Percentiles rank a stretch among this genome's conserved stretches.
phyloP scores from a whole-genome alignment of 2,888 invertebrate species.

The Ferrisia virgata region DNA sequence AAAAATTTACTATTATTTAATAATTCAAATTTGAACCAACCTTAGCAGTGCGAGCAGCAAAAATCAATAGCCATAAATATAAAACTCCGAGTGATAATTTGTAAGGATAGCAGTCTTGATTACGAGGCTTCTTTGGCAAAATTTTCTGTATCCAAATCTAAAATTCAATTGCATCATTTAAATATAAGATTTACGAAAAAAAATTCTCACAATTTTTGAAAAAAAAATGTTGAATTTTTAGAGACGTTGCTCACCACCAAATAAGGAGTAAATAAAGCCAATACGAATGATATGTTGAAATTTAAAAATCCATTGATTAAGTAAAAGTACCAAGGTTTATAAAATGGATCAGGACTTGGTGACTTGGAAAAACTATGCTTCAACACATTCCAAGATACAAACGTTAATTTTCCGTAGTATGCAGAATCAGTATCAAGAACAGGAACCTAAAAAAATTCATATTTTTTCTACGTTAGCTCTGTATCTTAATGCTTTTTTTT shows the following conservation, averaged over 20 bases:
- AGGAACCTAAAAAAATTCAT: background rate
- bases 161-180: background rate
- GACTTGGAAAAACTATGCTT: background rate
- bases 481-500: background rate
- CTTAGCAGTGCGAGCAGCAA: constrained; percentile 89
- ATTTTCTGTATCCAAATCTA: constrained; percentile 66
- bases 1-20: background rate
- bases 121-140: constrained; percentile 66
- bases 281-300: background rate
- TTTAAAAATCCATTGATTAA: background rate
- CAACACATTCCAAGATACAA: background rate
- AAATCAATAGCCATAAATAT: constrained; percentile 83
- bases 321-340: constrained; percentile 2
- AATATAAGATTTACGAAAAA: background rate
- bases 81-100: constrained; percentile 75
- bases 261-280: background rate
- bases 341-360: background rate
- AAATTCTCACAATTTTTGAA: too few relatives aligned
- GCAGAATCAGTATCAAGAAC: background rate
- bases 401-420: background rate
- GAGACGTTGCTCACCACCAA: background rate
- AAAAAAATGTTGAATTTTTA: background rate
- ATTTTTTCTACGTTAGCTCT: background rate
- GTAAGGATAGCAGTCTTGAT: constrained; percentile 61
- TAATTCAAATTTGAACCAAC: constrained; percentile 54